Base-by-base conservation (phyloP, 2,888 invertebrate genomes). In the Diloba caeruleocephala region DNA sequence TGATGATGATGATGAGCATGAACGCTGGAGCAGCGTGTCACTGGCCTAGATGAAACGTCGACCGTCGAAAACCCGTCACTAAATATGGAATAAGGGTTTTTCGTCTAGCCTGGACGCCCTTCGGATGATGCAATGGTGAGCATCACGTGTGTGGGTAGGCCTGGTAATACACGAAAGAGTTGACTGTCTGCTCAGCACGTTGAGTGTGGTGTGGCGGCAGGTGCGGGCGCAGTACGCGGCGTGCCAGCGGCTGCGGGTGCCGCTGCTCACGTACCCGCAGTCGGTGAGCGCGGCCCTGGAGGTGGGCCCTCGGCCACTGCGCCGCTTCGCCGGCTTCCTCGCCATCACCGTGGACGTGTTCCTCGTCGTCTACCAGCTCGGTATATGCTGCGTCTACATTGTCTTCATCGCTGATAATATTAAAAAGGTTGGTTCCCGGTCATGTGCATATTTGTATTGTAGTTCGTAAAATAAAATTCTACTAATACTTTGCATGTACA, bases 311-410 rank as follows among this genome's bases (percentile, higher is more conserved):
- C 82, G 89, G 1, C 85, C 84, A 41, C 86, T 97, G 43, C 94
- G 95, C 59, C 90, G 89, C 54, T 94, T 96, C 67, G 95, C 96
- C 1, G 90, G 89, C 8, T 85, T 93, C 14, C 94, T 96, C 31
- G 94, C 95, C 88, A 90, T 89, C 78, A 87, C 95, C 36, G 95
- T 96, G 29, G 96, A 96, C 81, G 87, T 94, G 37, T 96, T 96
- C 85, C 93, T 96, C 61, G 95, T 97, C 71, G 94, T 97, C 41
- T 98, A 98, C 78, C 98, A 98, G 90, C 94, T 98, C 67, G 99
- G 99, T 46, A 97, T 98, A 68, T 99, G 99, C 87, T 98, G 98
- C 87, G 98, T 99, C 12, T 99, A 99, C 87, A 96, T 98, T 28
- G 97, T 99, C 0, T 99, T 99, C 87, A 97, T 99, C 49, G 96